A percentile compares a stretch with the other conserved stretches of the same genome.
These are phyloP conservation scores for Dicrostonyx torquatus DNA, from an alignment of 2,797 vertebrate genomes.

Conservation along the genomic window DNA sequence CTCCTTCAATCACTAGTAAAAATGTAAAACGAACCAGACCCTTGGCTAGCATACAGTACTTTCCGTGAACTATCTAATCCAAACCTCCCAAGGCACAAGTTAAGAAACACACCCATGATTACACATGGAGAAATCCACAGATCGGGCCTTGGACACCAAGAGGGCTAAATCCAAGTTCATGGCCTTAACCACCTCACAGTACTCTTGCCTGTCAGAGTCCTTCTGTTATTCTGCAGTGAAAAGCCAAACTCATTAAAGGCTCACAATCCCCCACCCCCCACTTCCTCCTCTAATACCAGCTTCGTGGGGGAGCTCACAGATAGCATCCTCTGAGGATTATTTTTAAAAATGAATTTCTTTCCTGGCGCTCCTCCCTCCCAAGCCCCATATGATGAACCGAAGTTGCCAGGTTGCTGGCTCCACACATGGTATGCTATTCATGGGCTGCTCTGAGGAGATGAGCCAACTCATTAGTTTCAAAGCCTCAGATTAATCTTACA, in stretches of 20 bases:
- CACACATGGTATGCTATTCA: not conserved
- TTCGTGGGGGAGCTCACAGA: conserved; percentile 40
- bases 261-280: not conserved
- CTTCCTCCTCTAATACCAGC: conserved; percentile 41
- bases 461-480: conserved; percentile 62
- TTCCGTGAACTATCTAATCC: not conserved
- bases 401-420: not conserved
- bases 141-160: not conserved
- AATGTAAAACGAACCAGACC: conserved; percentile 62
- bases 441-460: rapidly evolving
- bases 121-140: conserved; percentile 20
- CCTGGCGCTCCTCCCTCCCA: not conserved
- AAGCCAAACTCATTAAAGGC: conserved; percentile 65
- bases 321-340: conserved; percentile 51
- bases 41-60: not conserved
- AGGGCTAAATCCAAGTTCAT: conserved; percentile 15
- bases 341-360: conserved; percentile 70
- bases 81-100: conserved; percentile 50
- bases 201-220: not conserved
- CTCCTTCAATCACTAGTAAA: conserved; percentile 19
- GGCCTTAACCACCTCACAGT: conserved; percentile 35
- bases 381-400: conserved; percentile 27
- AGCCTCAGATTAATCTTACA: conserved; percentile 61
- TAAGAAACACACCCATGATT: conserved; percentile 28
- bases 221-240: not conserved